These are phyloP conservation scores for Sebastes fasciatus DNA, from an alignment of 2,113 vertebrate genomes.

Conservation along the genomic window DNA sequence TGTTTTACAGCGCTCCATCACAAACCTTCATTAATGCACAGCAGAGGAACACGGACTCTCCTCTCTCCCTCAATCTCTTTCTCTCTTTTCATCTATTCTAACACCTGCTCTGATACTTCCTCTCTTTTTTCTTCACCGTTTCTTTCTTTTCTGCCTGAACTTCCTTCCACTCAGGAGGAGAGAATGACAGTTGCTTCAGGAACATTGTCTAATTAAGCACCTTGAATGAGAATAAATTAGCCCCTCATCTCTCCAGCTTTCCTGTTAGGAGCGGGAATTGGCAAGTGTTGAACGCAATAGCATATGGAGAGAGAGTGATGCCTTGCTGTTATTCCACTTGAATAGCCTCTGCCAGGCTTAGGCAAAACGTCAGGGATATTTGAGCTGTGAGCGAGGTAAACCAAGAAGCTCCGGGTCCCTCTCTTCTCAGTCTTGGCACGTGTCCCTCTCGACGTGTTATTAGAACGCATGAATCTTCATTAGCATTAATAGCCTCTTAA, in stretches of 20 bases:
- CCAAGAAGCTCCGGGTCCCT: conserved; percentile 21
- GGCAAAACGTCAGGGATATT: conserved; percentile 39
- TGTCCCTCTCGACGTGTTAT: conserved; percentile 56
- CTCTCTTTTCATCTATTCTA: conserved; percentile 29
- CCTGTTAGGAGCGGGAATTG: conserved; percentile 37
- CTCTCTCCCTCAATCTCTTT: not conserved
- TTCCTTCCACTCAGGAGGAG: not conserved
- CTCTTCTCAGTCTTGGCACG: conserved; percentile 49
- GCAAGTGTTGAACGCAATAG: conserved; percentile 34
- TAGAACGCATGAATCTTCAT: conserved; percentile 77
- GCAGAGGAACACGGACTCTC: conserved; percentile 10
- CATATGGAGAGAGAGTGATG: conserved; percentile 49
- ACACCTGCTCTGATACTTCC: conserved; percentile 19
- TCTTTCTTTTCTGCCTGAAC: conserved; percentile 17
- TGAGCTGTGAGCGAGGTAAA: not conserved
- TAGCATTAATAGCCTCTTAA: conserved; percentile 71
- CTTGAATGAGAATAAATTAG: conserved; percentile 55
- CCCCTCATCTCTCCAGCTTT: conserved; percentile 29
- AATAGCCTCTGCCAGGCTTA: conserved; percentile 34
- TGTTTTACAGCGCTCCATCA: conserved; percentile 15
- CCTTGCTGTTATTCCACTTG: conserved; percentile 42
- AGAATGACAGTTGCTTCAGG: conserved; percentile 57
- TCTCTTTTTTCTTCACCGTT: not conserved
- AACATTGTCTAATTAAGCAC: conserved; percentile 61
- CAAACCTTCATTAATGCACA: conserved; percentile 37